phyloP scores from a whole-genome alignment of 2,797 vertebrate genomes.

The Uromys caudimaculatus region DNA sequence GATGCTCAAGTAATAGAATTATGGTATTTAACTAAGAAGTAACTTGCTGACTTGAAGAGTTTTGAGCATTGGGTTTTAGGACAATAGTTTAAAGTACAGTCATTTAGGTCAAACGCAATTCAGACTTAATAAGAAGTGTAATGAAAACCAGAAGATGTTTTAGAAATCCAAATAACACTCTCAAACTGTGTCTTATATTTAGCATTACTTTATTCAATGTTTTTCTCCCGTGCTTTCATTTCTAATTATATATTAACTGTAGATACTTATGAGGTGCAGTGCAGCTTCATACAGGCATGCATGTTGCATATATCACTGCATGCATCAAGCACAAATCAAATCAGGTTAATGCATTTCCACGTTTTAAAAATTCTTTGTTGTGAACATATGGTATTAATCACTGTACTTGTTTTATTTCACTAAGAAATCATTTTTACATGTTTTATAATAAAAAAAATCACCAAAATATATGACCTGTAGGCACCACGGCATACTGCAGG shows the following conservation, averaged over 20 bases:
- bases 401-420: not conserved
- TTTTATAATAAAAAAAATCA: not conserved
- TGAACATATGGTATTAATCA: not conserved
- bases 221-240: not conserved
- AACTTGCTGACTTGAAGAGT: not conserved
- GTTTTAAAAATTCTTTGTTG: not conserved
- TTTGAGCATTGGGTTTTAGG: not conserved
- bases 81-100: not conserved
- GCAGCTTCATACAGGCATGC: not conserved
- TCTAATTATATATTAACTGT: not conserved
- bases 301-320: not conserved
- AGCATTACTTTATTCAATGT: not conserved
- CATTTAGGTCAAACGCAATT: not conserved
- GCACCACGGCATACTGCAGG: not conserved
- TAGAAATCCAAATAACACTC: not conserved
- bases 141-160: not conserved
- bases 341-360: not conserved
- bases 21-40: not conserved
- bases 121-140: not conserved
- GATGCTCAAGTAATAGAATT: not conserved
- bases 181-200: not conserved
- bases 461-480: not conserved
- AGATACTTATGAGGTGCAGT: not conserved
- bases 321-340: not conserved
- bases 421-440: not conserved